A percentile compares a stretch with the other conserved stretches of the same genome.
Evolutionary conservation across 2,113 vertebrate genomes (phyloP).

Genomic region (Orthonyx spaldingii): DNA sequence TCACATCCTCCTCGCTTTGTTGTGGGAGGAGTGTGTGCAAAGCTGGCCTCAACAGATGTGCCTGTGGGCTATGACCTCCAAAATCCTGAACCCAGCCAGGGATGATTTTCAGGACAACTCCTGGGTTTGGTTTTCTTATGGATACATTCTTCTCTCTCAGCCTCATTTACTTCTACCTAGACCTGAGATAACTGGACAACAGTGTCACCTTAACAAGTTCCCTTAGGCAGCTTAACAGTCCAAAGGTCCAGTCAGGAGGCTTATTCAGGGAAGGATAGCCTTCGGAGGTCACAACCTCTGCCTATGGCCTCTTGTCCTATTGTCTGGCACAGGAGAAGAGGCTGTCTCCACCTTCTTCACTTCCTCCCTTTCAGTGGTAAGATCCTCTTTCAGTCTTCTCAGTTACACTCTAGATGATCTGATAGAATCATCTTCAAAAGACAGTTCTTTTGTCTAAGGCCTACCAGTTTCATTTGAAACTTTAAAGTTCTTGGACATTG

Average conservation of each 20-base stretch:
- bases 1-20: not conserved
- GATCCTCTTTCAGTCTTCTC: not conserved
- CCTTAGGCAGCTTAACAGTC: not conserved
- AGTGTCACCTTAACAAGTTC: too few species aligned
- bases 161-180: accelerated
- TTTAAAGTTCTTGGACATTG: not conserved
- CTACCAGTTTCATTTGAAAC: not conserved
- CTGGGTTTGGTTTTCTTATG: not conserved
- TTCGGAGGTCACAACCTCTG: not conserved
- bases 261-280: not conserved
- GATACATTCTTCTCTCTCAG: not conserved
- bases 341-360: not conserved
- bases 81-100: not conserved
- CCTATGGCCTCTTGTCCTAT: not conserved
- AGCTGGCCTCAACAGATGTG: not conserved
- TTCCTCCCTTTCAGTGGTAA: not conserved
- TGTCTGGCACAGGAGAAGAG: not conserved
- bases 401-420: not conserved
- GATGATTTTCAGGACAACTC: not conserved
- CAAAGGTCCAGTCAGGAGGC: not conserved
- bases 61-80: not conserved
- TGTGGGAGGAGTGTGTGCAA: not conserved
- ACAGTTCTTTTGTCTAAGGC: not conserved
- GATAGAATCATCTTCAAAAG: not conserved
- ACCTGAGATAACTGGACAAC: not conserved